Percentiles rank a stretch among this genome's conserved stretches.
phyloP scores from a whole-genome alignment of 2,888 invertebrate species.

The Erebia aethiops region DNA sequence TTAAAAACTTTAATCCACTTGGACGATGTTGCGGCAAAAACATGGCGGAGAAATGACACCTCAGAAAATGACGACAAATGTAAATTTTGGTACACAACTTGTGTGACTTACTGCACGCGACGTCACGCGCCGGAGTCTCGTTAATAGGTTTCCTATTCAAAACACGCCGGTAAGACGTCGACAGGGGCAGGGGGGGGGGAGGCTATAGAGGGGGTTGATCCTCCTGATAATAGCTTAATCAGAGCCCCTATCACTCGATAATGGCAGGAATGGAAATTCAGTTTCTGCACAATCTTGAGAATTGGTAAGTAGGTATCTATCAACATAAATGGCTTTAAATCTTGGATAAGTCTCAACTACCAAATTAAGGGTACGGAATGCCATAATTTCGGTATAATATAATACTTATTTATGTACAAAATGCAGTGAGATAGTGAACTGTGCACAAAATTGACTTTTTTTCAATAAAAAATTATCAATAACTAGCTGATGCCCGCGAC shows the following conservation, averaged over 20 bases:
- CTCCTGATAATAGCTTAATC: constrained; percentile 51
- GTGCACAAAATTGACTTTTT: too few species aligned
- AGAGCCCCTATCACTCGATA: constrained; percentile 43
- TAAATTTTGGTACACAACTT: background rate
- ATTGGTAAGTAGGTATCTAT: background rate
- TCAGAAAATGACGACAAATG: background rate
- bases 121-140: constrained; percentile 29
- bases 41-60: too few species aligned
- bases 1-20: background rate
- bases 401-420: too few species aligned
- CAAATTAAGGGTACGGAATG: too few species aligned
- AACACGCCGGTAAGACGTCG: constrained; percentile 39
- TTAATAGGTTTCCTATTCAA: constrained; percentile 49
- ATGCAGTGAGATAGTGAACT: too few species aligned
- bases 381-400: too few species aligned
- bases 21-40: background rate
- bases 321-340: background rate
- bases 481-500: too few species aligned
- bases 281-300: constrained; percentile 23
- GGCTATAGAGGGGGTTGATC: constrained; percentile 25
- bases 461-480: too few species aligned
- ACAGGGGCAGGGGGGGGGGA: constrained; percentile 26
- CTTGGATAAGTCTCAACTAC: too few species aligned
- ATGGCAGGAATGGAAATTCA: constrained; percentile 36
- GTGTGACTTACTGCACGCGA: background rate